Base-by-base conservation (phyloP, 2,888 invertebrate genomes). In the Pterostichus niger region DNA sequence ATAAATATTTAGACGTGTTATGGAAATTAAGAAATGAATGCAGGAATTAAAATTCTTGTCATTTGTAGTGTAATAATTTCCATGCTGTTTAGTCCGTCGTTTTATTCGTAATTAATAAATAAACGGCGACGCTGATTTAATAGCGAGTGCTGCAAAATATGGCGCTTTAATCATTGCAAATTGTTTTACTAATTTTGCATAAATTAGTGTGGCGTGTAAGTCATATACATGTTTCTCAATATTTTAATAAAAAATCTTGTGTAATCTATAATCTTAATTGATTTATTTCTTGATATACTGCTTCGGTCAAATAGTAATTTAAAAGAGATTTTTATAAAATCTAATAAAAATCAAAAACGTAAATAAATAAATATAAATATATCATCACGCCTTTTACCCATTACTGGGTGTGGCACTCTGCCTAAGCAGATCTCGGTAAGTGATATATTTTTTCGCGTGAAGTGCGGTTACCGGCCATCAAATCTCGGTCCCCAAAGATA, bases 1-100 rank as follows among this genome's bases (percentile, higher is more conserved):
- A 33, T 64, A 61, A 61, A 61, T 33, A 61, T 61, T 61, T 61
- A 64, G 33, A 64, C 64, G 33, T 64, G 64, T 64, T 64, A 64
- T 64, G 64, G 64, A 64, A 64, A 64, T 64, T 13, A 64, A 64
- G 64, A 31, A 31, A 64, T 64, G 13, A 49, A 11, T 49, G 13
- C 13, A 64, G 33, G 10, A 49, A n/a, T 64, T 11, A 13, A 64
- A 64, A 40, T 1, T 6, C n/a, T n/a, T 59, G 64, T 35, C 64
- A 24, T 31, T 59, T 59, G 59, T 24, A 59, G 17, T 2, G 64
- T n/a, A 33, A 64, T 64, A 64, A 64, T 33, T 64, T 64, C 13
- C 6, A 64, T 33, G 64, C 33, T n/a, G 64, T 64, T 64, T n/a
- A 35, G 13, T 9, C 40, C 64, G 35, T 35, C 59, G 24, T 59